phyloP scores from a whole-genome alignment of 2,113 vertebrate genomes.

The Misgurnus mizolepis region DNA sequence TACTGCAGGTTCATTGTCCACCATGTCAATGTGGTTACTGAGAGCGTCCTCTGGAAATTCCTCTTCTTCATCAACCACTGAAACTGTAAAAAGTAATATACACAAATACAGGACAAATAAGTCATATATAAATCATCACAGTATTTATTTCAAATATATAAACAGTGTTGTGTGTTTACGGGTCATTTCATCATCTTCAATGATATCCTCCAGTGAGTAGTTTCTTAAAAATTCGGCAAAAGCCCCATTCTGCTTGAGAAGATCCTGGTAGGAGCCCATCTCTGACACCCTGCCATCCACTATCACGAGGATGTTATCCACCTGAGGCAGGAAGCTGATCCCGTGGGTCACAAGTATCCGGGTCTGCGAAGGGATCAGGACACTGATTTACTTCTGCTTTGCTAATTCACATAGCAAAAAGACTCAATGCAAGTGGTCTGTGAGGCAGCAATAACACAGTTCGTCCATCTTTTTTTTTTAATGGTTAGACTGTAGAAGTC shows the following conservation, averaged over 20 bases:
- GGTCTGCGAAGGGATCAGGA: conserved; percentile 73
- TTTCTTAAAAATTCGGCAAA: conserved; percentile 95
- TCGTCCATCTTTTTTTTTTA: too few species aligned
- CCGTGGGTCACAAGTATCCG: conserved; percentile 92
- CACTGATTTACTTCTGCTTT: not conserved
- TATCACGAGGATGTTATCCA: conserved; percentile 88
- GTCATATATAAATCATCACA: not conserved
- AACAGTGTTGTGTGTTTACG: conserved; percentile 59
- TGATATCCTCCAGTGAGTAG: conserved; percentile 79
- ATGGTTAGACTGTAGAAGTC: not conserved
- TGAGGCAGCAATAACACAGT: too few species aligned
- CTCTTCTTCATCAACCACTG: conserved; percentile 78
- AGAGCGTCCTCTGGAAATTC: conserved; percentile 84
- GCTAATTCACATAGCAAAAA: not conserved
- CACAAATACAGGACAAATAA: not conserved
- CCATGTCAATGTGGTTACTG: conserved; percentile 87
- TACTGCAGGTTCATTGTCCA: conserved; percentile 79
- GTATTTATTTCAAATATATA: not conserved
- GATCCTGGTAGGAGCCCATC: conserved; percentile 87
- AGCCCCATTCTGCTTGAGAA: conserved; percentile 82
- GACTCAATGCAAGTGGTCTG: too few species aligned
- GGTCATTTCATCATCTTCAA: conserved; percentile 79
- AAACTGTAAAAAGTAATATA: conserved; percentile 56
- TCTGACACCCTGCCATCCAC: conserved; percentile 88
- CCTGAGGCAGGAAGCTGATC: conserved; percentile 92